These are phyloP conservation scores for Oscheius sp. DNA, from an alignment of 1,140 invertebrate genomes.

Conservation along the genomic window DNA sequence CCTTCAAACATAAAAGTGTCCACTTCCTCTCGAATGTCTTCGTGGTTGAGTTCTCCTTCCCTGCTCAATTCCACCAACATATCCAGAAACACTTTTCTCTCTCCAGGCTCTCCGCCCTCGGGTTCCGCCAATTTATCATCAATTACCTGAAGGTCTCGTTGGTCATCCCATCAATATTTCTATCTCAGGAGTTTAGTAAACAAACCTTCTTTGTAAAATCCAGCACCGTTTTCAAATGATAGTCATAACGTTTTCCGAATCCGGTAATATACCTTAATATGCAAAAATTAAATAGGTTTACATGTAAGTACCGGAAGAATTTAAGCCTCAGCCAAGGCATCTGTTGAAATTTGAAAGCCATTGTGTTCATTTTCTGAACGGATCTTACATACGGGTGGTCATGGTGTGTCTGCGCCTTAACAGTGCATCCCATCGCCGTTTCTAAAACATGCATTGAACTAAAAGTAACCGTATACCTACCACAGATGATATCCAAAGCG, in stretches of 20 bases:
- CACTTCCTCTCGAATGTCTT: slow-evolving; percentile 82
- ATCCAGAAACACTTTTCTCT: slow-evolving; percentile 87
- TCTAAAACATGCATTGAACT: slow-evolving; percentile 59
- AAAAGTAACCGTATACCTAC: slow-evolving; percentile 21
- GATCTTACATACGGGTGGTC: slow-evolving; percentile 74
- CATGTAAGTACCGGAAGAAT: slow-evolving; percentile 46
- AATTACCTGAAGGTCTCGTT: too few relatives aligned
- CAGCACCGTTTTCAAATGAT: slow-evolving; percentile 43
- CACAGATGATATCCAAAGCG: slow-evolving; percentile 82
- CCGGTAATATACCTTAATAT: slow-evolving; percentile 50
- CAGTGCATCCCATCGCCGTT: slow-evolving; percentile 77
- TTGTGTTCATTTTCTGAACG: slow-evolving; percentile 67
- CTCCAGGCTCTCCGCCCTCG: slow-evolving; percentile 37
- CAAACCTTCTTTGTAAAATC: slow-evolving; percentile 49
- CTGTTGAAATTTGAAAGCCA: slow-evolving; percentile 49
- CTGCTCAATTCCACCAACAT: slow-evolving; percentile 75
- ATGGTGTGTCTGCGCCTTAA: slow-evolving; percentile 71
- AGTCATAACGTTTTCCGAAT: slow-evolving; percentile 44
- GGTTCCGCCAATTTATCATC: slow-evolving; percentile 41
- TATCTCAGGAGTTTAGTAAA: too few relatives aligned
- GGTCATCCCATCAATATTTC: too few relatives aligned
- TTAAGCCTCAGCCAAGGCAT: slow-evolving; percentile 51
- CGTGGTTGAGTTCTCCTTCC: slow-evolving; percentile 73
- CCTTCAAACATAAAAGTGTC: slow-evolving; percentile 91
- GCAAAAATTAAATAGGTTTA: neutral